Evolutionary conservation across 2,888 invertebrate species (phyloP).

Genomic region (Xanthorhoe designata): DNA sequence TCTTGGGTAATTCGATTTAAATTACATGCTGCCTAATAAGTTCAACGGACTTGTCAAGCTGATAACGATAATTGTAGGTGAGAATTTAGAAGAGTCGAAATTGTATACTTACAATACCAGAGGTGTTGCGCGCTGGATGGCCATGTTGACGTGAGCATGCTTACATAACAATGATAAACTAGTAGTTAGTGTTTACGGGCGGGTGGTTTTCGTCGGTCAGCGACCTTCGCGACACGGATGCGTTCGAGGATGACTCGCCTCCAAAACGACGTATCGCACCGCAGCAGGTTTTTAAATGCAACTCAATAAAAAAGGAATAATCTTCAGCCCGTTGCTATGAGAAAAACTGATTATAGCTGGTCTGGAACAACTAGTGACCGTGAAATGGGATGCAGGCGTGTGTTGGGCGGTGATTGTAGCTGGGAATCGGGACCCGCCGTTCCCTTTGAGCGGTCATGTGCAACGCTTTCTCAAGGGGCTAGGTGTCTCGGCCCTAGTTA

Average conservation of each 20-base stretch:
- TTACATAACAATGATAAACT: constrained; percentile 37
- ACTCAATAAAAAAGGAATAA: constrained; percentile 61
- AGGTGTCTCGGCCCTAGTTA: constrained; percentile 68
- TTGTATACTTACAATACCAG: constrained; percentile 10
- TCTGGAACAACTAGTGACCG: constrained; percentile 60
- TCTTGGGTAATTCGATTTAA: constrained; percentile 53
- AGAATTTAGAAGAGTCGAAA: constrained; percentile 30
- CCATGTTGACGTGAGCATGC: constrained; percentile 15
- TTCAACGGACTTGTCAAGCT: constrained; percentile 57
- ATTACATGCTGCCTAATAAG: constrained; percentile 51
- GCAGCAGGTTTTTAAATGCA: constrained; percentile 63
- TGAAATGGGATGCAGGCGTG: constrained; percentile 65
- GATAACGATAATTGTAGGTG: constrained; percentile 53
- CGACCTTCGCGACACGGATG: constrained; percentile 76
- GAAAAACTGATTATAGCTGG: constrained; percentile 57
- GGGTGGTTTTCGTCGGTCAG: constrained; percentile 77
- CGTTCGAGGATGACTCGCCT: constrained; percentile 54
- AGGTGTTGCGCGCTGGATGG: constrained; percentile 8
- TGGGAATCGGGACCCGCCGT: constrained; percentile 56
- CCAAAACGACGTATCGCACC: constrained; percentile 59
- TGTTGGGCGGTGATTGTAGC: constrained; percentile 70
- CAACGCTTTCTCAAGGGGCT: constrained; percentile 59
- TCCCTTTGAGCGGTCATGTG: constrained; percentile 72
- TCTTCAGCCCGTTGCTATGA: constrained; percentile 61
- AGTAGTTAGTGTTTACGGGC: constrained; percentile 65